Evolutionary conservation across 2,113 vertebrate species (phyloP).

Genomic region (Otolemur garnettii): DNA sequence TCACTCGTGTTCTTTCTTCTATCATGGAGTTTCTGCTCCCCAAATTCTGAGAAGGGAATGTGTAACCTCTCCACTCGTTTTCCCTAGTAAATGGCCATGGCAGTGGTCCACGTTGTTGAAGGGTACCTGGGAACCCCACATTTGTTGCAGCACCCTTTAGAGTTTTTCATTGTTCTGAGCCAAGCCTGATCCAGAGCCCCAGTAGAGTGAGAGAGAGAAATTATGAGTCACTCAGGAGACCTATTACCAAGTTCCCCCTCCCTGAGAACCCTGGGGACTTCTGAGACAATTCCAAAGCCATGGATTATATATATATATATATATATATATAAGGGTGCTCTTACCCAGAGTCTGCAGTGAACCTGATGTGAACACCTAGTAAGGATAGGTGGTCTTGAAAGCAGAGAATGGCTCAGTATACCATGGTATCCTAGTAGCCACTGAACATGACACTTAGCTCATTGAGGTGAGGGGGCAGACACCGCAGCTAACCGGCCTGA

Average conservation of each 20-base stretch:
- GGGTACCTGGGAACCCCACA: neutral
- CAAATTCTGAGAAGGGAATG: neutral
- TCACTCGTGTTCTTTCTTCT: neutral
- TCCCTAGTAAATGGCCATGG: neutral
- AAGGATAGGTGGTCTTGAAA: neutral
- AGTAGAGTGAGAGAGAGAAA: neutral
- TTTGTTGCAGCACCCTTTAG: neutral
- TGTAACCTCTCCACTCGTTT: neutral
- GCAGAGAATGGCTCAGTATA: neutral
- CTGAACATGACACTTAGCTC: neutral
- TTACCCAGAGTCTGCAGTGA: neutral
- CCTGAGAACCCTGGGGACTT: neutral
- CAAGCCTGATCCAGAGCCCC: neutral
- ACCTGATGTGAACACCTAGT: neutral
- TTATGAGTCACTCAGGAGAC: neutral
- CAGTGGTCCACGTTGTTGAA: neutral
- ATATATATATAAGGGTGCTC: slow-evolving; percentile 12
- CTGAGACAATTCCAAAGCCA: slow-evolving; percentile 26
- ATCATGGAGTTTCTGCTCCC: neutral
- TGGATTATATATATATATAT: neutral
- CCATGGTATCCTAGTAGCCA: neutral
- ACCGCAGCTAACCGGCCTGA: neutral
- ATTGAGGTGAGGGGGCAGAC: neutral
- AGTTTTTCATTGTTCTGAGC: neutral
- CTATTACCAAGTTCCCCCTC: neutral